Evolutionary conservation across 2,797 vertebrate genomes (phyloP), one percentile per base, ranked within the genome.

Genomic region (Dryobates pubescens): DNA sequence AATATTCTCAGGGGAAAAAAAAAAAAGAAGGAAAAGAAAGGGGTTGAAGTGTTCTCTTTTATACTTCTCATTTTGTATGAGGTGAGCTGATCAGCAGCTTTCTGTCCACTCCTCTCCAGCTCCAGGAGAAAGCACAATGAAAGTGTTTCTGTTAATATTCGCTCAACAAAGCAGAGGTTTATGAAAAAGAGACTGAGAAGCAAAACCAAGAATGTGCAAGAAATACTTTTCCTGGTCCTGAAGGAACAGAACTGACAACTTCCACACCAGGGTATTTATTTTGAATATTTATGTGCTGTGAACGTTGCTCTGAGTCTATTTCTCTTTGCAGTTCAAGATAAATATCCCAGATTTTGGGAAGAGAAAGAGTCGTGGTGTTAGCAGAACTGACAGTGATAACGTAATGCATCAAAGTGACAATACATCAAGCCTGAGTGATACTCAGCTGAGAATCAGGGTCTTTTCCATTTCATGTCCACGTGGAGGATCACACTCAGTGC

Each of bases 261-360:
- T 88, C 41, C 57, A 84, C 17, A 65, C 30, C 10, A 34, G 32
- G 29, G n/a, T 56, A 65, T 65, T 86, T 88, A 17, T 84, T 91
- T 89, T 68, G 73, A 56, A 51, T 82, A 92, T 91, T 86, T 74
- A 58, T 59, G 5, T 23, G 17, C n/a, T 90, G 65, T 74, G n/a
- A 70, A 43, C 11, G 20, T 26, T 74, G 3, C 4, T 73, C 72
- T n/a, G 68, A 71, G 88, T 71, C 41, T 23, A 45, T 75, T 78
- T 64, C 68, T 77, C 51, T 69, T 63, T 43, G n/a, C 10, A 77
- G 56, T 72, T 79, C 76, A 72, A 95, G 73, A 64, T 5, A 83
- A 88, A 84, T 56, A 84, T 7, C 30, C 2, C 4, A 90, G 77
- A 51, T 86, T 65, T 68, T 51, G 38, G 68, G 76, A 86, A 74